These are phyloP conservation scores for Lissonota sp. DNA, from an alignment of 2,888 invertebrate species.

Conservation along the genomic window DNA sequence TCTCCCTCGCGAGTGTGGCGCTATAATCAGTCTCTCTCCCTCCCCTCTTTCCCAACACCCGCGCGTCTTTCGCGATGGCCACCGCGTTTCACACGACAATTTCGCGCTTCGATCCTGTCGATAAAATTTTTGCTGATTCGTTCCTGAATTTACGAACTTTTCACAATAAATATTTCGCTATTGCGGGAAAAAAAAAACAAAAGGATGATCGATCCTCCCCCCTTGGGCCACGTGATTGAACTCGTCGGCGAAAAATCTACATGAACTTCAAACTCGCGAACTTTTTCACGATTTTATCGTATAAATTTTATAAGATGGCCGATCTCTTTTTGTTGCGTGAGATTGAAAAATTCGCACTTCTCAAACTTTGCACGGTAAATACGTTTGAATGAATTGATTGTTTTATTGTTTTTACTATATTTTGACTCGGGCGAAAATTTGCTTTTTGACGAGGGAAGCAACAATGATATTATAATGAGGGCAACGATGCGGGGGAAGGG, in stretches of 20 bases:
- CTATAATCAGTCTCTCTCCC: constrained; percentile 13
- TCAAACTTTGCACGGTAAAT: neutral
- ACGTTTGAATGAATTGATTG: neutral
- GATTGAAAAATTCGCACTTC: constrained; percentile 4
- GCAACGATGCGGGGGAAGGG: neutral
- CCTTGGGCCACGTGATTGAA: neutral
- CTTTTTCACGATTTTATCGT: too few species aligned
- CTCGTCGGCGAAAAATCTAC: too few species aligned
- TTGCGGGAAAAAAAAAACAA: constrained; percentile 5
- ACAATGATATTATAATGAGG: neutral
- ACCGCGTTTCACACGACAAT: constrained; percentile 9
- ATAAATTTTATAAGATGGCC: too few species aligned
- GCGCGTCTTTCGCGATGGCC: constrained; percentile 28
- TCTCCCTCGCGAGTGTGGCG: too few species aligned
- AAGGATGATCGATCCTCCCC: neutral
- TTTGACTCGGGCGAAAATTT: neutral
- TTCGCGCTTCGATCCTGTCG: neutral
- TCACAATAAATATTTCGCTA: neutral
- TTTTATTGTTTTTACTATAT: constrained; percentile 2
- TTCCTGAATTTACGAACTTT: too few species aligned
- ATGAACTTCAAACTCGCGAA: too few species aligned
- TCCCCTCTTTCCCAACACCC: constrained; percentile 6
- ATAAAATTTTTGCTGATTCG: too few species aligned
- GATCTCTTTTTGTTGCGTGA: too few species aligned
- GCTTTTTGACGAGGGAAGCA: neutral